Evolutionary conservation across 2,888 invertebrate species (phyloP), one percentile per base, ranked within the genome.

Genomic region (Tridacna gigas): DNA sequence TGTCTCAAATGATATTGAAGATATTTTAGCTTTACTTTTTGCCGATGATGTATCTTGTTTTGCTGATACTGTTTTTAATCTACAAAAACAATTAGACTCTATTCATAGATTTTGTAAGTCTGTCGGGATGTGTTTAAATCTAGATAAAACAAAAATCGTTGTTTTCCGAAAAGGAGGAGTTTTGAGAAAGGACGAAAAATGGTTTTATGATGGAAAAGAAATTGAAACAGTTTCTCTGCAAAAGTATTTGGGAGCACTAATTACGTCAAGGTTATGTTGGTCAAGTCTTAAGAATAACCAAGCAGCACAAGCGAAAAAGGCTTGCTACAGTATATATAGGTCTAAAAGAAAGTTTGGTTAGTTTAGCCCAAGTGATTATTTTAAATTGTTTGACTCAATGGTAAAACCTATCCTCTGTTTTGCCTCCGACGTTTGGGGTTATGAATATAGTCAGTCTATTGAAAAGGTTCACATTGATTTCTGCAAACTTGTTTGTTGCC

Each of bases 321-420:
- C 65, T 22, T 28, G 60, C n/a, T 47, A 28, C 25, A 47, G 15
- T 28, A 63, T 75, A 61, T 28, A 28, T 22, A 28, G 61, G 37
- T 63, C 25, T n/a, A 28, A 63, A 37, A 37, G 22, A 63, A n/a
- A 60, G 15, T 75, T 75, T 45, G 75, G 75, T 37, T 60, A 5
- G 5, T 75, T 75, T 37, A 13, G 15, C 13, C 25, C 13, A 26
- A 11, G 11, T n/a, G 61, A 75, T 13, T 25, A 18, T 28, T 75
- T 75, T 65, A 76, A 76, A 22, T 47, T 63, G 20, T 76, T 76
- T 76, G 76, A 76, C 26, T 47, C 65, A 25, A 76, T 65, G 9
- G 66, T 65, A 1, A 25, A 12, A 20, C 76, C 22, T 15, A 76
- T 76, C 22, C 48, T 76, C 18, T 65, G 65, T 22, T 76, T 63